Evolutionary conservation across 37 sponge, comb jelly and placozoan genomes (phyloP).

Genomic region (Chondrilla cf. caribensis): DNA sequence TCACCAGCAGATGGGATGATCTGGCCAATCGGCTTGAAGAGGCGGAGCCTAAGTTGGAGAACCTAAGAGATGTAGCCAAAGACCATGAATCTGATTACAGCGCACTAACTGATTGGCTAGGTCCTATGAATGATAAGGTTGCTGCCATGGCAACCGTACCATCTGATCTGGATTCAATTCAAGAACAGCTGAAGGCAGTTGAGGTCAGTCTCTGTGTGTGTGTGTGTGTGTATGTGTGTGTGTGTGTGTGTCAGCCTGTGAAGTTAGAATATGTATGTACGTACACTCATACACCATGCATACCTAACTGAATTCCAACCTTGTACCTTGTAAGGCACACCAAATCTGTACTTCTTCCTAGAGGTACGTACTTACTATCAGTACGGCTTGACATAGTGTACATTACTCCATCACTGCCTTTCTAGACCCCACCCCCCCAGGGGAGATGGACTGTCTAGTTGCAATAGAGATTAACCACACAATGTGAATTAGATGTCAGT

Average conservation of each 20-base stretch:
- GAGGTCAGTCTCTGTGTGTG: slow-evolving; percentile 41
- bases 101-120: slow-evolving; percentile 44
- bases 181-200: slow-evolving; percentile 39
- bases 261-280: neutral
- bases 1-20: slow-evolving; percentile 29
- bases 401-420: too few relatives aligned
- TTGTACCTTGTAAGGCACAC: too few relatives aligned
- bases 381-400: too few relatives aligned
- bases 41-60: slow-evolving; percentile 26
- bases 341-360: too few relatives aligned
- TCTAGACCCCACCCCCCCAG: too few relatives aligned
- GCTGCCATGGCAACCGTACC: slow-evolving; percentile 38
- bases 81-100: slow-evolving; percentile 36
- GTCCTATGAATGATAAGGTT: slow-evolving; percentile 13
- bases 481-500: too few relatives aligned
- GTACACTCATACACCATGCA: neutral
- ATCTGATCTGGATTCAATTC: slow-evolving; percentile 45
- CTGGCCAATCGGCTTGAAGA: slow-evolving; percentile 28
- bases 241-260: slow-evolving; percentile 29
- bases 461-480: too few relatives aligned
- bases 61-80: slow-evolving; percentile 28
- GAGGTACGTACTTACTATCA: too few relatives aligned
- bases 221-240: slow-evolving; percentile 29
- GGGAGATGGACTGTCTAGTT: too few relatives aligned
- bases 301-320: too few relatives aligned